Percentiles rank a stretch among this genome's conserved stretches.
Evolutionary conservation across 1,140 invertebrate genomes (phyloP).

Genomic region (Drosophila tropicalis): DNA sequence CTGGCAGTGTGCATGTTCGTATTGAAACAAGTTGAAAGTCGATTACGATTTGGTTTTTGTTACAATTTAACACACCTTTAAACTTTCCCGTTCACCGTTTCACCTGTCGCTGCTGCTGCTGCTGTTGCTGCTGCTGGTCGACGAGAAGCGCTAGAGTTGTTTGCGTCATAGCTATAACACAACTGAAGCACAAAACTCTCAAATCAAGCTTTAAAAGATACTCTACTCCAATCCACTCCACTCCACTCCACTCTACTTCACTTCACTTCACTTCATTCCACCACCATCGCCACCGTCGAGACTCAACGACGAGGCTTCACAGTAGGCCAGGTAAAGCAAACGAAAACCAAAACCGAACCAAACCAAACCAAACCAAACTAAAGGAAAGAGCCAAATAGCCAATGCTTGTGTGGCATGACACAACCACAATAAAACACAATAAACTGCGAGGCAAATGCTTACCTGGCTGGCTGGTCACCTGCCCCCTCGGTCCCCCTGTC

Average conservation of each 20-base stretch:
- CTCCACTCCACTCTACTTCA: neutral
- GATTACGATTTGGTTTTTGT: constrained; percentile 11
- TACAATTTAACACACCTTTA: constrained; percentile 33
- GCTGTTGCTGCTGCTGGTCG: constrained; percentile 21
- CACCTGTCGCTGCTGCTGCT: constrained; percentile 44
- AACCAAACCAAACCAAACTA: neutral
- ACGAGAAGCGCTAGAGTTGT: constrained; percentile 16
- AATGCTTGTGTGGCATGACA: constrained; percentile 20
- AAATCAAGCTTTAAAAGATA: constrained; percentile 20
- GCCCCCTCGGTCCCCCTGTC: neutral
- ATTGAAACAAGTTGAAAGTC: constrained; percentile 10
- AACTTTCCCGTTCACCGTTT: constrained; percentile 29
- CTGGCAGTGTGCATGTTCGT: neutral
- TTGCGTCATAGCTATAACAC: constrained; percentile 17
- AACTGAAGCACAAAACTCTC: constrained; percentile 17
- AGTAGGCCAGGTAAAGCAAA: constrained; percentile 17
- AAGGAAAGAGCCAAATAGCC: constrained; percentile 8
- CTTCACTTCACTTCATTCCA: neutral
- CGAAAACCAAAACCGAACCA: neutral
- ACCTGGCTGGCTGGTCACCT: neutral
- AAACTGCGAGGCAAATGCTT: constrained; percentile 9
- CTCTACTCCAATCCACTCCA: constrained; percentile 11
- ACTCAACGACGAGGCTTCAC: neutral
- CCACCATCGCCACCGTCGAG: neutral
- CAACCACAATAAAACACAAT: constrained; percentile 14